These are phyloP conservation scores for Sinohyriopsis cumingii DNA, from an alignment of 2,888 invertebrate genomes.

Conservation along the genomic window DNA sequence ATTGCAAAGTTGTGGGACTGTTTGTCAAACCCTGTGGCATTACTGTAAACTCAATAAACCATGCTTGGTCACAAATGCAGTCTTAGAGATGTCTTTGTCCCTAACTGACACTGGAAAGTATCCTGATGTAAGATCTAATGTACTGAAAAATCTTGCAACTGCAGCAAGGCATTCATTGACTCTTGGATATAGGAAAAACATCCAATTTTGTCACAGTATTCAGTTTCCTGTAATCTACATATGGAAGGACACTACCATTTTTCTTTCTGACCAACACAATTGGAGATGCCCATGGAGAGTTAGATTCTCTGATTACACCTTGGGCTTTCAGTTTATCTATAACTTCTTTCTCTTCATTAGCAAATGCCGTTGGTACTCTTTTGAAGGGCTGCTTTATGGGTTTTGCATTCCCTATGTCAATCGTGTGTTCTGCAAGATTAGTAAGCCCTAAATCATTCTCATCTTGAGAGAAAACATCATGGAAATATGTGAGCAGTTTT, in stretches of 20 bases:
- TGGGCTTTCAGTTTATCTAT: slow-evolving; percentile 26
- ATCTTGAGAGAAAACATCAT: slow-evolving; percentile 19
- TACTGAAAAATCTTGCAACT: slow-evolving; percentile 22
- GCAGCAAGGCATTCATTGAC: slow-evolving; percentile 31
- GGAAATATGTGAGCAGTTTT: slow-evolving; percentile 11
- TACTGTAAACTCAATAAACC: slow-evolving; percentile 29
- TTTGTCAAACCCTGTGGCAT: slow-evolving; percentile 29
- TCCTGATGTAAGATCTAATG: slow-evolving; percentile 23
- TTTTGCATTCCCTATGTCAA: slow-evolving; percentile 22
- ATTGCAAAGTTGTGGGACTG: slow-evolving; percentile 26
- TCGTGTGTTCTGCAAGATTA: slow-evolving; percentile 22
- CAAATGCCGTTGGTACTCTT: slow-evolving; percentile 23
- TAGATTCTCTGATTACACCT: slow-evolving; percentile 21
- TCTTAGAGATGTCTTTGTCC: slow-evolving; percentile 26
- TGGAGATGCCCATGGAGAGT: slow-evolving; percentile 27
- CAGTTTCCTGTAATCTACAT: slow-evolving; percentile 24
- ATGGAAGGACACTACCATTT: slow-evolving; percentile 22
- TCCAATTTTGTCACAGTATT: slow-evolving; percentile 25
- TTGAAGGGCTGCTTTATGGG: slow-evolving; percentile 30
- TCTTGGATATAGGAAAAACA: slow-evolving; percentile 31
- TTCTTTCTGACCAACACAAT: slow-evolving; percentile 26
- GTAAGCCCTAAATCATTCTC: slow-evolving; percentile 31
- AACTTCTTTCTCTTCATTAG: slow-evolving; percentile 23
- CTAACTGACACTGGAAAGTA: slow-evolving; percentile 31
- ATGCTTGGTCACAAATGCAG: slow-evolving; percentile 30